Base-by-base conservation (phyloP, 2,888 invertebrate genomes). In the Drymonia ruficornis region DNA sequence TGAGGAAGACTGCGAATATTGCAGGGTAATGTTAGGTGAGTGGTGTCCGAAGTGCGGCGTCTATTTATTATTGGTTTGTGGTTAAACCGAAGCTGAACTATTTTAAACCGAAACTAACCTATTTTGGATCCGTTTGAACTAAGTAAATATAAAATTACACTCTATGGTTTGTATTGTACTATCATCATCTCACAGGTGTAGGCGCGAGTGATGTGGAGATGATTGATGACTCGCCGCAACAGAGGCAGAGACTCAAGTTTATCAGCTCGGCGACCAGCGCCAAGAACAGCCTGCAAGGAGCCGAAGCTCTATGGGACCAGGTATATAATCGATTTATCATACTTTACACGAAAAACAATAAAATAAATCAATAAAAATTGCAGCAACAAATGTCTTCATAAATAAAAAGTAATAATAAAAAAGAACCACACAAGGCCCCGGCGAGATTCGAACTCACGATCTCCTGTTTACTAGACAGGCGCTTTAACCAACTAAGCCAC, bases 401-500 rank as follows among this genome's bases (percentile, higher is more conserved):
- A 1, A n/a, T 34, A 42, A 34, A 13, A 0, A 34, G 3, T 15
- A 16, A 89, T 89, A 3, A 11, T 11, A 8, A 36, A 36, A 36
- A n/a, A 36, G 4, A 5, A 36, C 2, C 13, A 13, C 38, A 23
- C 40, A 8, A 40, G 40, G 40, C 40, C 40, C n/a, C 5, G 11
- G 19, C n/a, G n/a, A 48, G 8, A 45, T 18, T 23, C 88, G 89
- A 90, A 90, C 89, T 89, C 89, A 61, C 78, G 89, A 89, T 89
- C 89, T 90, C 89, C 89, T 90, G 90, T 90, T 89, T 90, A 90
- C 89, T 89, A 89, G 89, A 91, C 91, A 90, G 90, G 90, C 89
- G 90, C 88, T 88, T 88, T 89, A 88, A 89, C 89, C 89, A 87
- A 88, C 86, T 89, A 87, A 89, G 90, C 90, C 89, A 89, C 89